A percentile compares a stretch with the other conserved stretches of the same genome.
phyloP scores from a whole-genome alignment of 2,113 vertebrate genomes.

The Rhipidura dahli region DNA sequence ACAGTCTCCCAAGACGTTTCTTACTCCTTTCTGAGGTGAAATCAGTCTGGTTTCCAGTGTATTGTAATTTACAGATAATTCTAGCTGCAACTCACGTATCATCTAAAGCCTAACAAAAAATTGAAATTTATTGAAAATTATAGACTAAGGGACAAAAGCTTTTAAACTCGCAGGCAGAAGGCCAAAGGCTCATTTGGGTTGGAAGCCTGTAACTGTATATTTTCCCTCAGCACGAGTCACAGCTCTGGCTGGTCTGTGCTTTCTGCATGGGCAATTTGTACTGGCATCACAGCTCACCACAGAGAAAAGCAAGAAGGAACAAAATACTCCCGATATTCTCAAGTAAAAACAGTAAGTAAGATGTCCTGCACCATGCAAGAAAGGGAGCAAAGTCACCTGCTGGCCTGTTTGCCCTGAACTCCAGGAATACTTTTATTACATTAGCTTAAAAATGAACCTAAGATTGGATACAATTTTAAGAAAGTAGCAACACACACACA shows the following conservation, averaged over 20 bases:
- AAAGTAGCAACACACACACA: background rate
- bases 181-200: background rate
- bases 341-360: background rate
- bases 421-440: background rate
- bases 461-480: background rate
- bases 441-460: background rate
- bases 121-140: background rate
- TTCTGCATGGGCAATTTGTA: background rate
- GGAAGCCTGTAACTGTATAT: background rate
- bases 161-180: background rate
- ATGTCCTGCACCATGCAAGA: background rate
- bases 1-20: background rate
- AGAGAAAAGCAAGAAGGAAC: background rate
- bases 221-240: background rate
- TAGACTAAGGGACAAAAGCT: background rate
- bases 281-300: rapidly evolving
- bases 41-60: background rate
- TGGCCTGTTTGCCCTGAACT: background rate
- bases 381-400: background rate
- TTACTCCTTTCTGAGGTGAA: background rate
- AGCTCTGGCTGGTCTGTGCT: background rate
- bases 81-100: background rate
- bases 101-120: background rate
- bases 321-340: background rate
- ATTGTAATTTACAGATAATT: background rate